These are phyloP conservation scores for Tetrao urogallus DNA, from an alignment of 2,113 vertebrate genomes.

Conservation along the genomic window DNA sequence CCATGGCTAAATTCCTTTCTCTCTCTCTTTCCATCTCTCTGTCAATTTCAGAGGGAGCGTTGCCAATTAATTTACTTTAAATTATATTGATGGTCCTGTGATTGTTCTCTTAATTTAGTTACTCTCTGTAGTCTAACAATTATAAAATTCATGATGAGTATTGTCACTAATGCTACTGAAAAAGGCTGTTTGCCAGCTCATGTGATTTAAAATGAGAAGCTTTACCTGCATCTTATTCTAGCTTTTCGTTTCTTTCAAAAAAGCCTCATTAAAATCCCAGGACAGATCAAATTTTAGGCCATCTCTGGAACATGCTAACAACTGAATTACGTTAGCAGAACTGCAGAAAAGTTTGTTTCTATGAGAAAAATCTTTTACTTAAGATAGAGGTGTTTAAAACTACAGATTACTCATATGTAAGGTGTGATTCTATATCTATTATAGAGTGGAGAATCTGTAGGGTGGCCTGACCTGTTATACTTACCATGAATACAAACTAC, in stretches of 20 bases:
- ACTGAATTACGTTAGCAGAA: not conserved
- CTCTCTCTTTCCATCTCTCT: fast-evolving
- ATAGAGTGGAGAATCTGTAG: not conserved
- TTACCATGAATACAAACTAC: not conserved
- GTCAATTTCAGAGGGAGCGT: not conserved
- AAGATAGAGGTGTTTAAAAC: not conserved
- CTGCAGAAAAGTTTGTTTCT: not conserved
- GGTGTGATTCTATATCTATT: not conserved
- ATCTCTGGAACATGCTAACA: not conserved
- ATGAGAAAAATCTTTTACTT: not conserved
- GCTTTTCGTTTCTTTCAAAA: not conserved
- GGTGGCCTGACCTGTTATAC: not conserved
- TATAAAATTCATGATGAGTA: not conserved
- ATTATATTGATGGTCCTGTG: not conserved
- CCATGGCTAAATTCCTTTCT: not conserved
- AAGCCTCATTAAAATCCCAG: not conserved
- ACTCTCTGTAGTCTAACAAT: not conserved
- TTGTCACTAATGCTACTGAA: not conserved
- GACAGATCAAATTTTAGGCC: not conserved
- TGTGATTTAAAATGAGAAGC: not conserved
- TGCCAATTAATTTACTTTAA: not conserved
- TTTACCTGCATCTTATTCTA: not conserved
- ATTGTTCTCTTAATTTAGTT: not conserved
- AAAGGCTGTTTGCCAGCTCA: not conserved
- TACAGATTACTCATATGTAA: not conserved